These are phyloP conservation scores for Carposina sasakii DNA, from an alignment of 1,140 invertebrate genomes.

Conservation along the genomic window DNA sequence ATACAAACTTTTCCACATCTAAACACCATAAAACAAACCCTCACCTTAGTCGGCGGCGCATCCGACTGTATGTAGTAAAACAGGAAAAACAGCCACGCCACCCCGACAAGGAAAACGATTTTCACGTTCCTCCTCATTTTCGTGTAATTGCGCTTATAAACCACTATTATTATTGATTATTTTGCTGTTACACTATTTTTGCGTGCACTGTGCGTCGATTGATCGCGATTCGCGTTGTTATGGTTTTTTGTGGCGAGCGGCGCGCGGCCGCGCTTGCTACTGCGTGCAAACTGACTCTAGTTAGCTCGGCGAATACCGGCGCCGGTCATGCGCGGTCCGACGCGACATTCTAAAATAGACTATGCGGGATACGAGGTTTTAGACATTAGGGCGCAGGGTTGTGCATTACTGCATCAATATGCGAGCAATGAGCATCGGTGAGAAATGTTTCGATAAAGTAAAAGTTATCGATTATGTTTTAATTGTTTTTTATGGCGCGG, in stretches of 20 bases:
- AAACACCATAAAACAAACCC: neutral
- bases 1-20: conserved; percentile 19
- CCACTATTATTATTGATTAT: conserved; percentile 20
- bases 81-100: conserved; percentile 58
- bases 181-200: conserved; percentile 10
- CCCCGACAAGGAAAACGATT: conserved; percentile 49
- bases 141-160: conserved; percentile 19
- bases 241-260: conserved; percentile 35
- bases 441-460: no score
- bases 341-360: conserved; percentile 41
- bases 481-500: no score
- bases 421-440: no score
- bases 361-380: conserved; percentile 23
- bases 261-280: conserved; percentile 56
- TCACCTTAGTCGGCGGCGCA: conserved; percentile 48
- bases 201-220: neutral
- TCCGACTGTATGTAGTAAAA: conserved; percentile 65
- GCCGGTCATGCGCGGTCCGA: conserved; percentile 53
- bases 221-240: conserved; percentile 20
- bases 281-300: conserved; percentile 48
- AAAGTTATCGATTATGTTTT: no score
- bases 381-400: no score
- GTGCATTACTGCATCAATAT: no score
- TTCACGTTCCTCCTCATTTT: conserved; percentile 64
- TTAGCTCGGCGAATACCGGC: conserved; percentile 1